Evolutionary conservation across 64 coral and sea anemone genomes (phyloP), one percentile per base, ranked within the genome.

Genomic region (Dendronephthya gigantea): DNA sequence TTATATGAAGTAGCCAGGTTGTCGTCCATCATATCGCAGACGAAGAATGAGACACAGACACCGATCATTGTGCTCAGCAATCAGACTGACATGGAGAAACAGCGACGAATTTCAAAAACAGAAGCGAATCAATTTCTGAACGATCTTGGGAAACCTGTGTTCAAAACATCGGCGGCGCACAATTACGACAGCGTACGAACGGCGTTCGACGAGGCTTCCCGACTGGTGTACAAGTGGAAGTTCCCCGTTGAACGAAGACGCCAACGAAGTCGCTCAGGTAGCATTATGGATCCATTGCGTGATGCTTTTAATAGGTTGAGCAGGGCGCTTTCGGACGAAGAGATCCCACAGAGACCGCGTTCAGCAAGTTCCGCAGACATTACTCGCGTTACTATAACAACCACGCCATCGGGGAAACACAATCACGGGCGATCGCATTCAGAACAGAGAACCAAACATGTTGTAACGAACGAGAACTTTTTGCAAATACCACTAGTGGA

Each of bases 81-180:
- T 79, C 72, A 79, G 37, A 79, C 31, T 15, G 72, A 79, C 10
- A 79, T 79, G 72, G 72, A 79, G 37, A 79, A 79, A 19, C 30
- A 79, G 10, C 25, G 72, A 79, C 13, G 32, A 34, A 79, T 79
- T 16, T 79, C 72, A 0, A 79, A 17, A 33, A 33, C 30, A 16
- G 72, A 79, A 35, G 72, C 72, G 15, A 34, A 29, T 16, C 72
- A 79, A 39, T 79, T 79, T 8, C 32, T 79, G 9, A 79, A 79
- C 32, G 72, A 79, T 79, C 72, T 79, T 8, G 72, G 72, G 7
- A 79, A 79, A 79, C 72, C 72, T 79, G 72, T 79, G 32, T 79
- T 79, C 72, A 9, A 19, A 39, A 79, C 36, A 5, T 79, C 72
- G 29, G 72, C 72, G 32, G 72, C 72, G 36, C 10, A 79, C 32